phyloP scores from a whole-genome alignment of 2,113 vertebrate species.

The Microtus pennsylvanicus region DNA sequence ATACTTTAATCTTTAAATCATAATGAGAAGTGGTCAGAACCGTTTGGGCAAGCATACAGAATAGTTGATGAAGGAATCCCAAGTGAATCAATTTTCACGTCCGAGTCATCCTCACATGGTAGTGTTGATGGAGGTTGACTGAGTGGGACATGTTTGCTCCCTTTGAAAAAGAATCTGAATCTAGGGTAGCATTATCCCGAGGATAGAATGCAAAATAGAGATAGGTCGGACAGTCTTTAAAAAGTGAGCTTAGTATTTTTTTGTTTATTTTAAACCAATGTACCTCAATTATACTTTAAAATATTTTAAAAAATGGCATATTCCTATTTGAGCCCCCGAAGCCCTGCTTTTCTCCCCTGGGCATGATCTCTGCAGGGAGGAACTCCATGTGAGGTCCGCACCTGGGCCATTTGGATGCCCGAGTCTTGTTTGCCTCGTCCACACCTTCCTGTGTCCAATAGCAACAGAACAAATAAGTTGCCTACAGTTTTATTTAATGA shows the following conservation, averaged over 20 bases:
- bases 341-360: not conserved
- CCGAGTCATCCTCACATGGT: not conserved
- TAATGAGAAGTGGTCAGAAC: conserved; percentile 58
- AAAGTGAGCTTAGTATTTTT: not conserved
- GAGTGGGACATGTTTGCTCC: not conserved
- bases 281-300: not conserved
- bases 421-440: no score
- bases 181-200: not conserved
- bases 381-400: not conserved
- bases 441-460: not conserved
- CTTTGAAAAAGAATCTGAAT: not conserved
- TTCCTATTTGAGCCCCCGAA: not conserved
- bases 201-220: not conserved
- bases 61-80: conserved; percentile 44
- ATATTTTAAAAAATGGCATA: not conserved
- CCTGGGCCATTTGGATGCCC: rapidly evolving
- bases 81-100: conserved; percentile 40
- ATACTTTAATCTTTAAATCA: conserved; percentile 57
- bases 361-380: not conserved
- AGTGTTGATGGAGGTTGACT: not conserved
- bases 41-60: conserved; percentile 4
- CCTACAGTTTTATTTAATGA: not conserved
- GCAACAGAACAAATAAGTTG: not conserved
- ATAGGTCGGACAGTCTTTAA: not conserved
- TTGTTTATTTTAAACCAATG: not conserved